phyloP scores from a whole-genome alignment of 2,113 vertebrate species.

The Aegotheles bennettii region DNA sequence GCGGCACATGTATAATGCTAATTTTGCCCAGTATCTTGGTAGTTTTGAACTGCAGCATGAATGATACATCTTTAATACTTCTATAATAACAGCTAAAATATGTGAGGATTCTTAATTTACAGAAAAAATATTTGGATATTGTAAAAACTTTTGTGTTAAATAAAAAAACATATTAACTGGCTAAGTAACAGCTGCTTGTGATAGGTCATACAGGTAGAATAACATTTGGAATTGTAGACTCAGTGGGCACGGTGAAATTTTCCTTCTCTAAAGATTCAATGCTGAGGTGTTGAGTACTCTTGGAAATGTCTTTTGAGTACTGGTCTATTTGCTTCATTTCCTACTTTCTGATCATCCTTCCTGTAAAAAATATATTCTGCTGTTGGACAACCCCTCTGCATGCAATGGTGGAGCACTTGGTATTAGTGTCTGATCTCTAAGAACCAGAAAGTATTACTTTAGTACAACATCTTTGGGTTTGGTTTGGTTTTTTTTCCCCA shows the following conservation, averaged over 20 bases:
- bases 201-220: neutral
- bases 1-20: neutral
- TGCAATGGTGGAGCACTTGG: neutral
- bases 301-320: neutral
- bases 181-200: neutral
- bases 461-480: accelerated
- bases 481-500: accelerated
- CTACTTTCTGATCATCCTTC: neutral
- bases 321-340: neutral
- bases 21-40: neutral
- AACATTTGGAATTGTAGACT: neutral
- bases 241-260: neutral
- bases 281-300: neutral
- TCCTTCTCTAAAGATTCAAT: neutral
- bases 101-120: neutral
- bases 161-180: neutral
- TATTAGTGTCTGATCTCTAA: neutral
- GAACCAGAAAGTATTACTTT: neutral
- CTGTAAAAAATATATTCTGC: neutral
- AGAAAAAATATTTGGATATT: neutral
- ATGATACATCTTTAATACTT: neutral
- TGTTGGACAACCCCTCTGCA: neutral
- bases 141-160: neutral
- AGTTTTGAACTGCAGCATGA: neutral
- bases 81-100: neutral